Evolutionary conservation across 2,888 invertebrate genomes (phyloP).

Genomic region (Pyrrhosoma nymphula): DNA sequence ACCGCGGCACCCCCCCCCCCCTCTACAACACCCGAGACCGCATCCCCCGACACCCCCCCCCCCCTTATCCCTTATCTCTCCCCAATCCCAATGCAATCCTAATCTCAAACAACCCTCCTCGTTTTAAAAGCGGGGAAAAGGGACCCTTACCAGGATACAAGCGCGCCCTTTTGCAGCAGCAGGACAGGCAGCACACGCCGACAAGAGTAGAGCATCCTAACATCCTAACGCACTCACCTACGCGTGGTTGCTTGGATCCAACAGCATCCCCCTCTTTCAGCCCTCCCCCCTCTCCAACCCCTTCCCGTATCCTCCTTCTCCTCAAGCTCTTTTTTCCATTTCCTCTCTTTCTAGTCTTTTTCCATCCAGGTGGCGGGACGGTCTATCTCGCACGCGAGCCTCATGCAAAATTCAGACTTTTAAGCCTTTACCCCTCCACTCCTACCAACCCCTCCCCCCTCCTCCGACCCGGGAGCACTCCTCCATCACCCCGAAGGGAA

Average conservation of each 20-base stretch:
- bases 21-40: not conserved
- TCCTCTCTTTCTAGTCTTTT: not conserved
- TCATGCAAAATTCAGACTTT: constrained; percentile 50
- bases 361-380: constrained; percentile 1
- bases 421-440: not conserved
- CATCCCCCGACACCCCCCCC: not conserved
- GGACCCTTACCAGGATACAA: not conserved
- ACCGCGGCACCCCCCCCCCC: not conserved
- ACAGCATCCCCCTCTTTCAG: not conserved
- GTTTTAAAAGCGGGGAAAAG: not conserved
- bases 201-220: not conserved
- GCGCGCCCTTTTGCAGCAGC: not conserved
- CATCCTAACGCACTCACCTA: not conserved
- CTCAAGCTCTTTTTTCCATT: no score
- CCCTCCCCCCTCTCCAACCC: not conserved
- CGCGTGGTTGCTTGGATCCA: not conserved
- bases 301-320: not conserved
- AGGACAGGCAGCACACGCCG: not conserved
- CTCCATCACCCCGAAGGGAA: no score
- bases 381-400: constrained; percentile 10
- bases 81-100: not conserved
- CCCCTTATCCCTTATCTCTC: not conserved
- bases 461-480: not conserved
- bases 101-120: not conserved
- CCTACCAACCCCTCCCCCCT: not conserved